These are phyloP conservation scores for Arge pagana DNA, from an alignment of 2,888 invertebrate species.

Conservation along the genomic window DNA sequence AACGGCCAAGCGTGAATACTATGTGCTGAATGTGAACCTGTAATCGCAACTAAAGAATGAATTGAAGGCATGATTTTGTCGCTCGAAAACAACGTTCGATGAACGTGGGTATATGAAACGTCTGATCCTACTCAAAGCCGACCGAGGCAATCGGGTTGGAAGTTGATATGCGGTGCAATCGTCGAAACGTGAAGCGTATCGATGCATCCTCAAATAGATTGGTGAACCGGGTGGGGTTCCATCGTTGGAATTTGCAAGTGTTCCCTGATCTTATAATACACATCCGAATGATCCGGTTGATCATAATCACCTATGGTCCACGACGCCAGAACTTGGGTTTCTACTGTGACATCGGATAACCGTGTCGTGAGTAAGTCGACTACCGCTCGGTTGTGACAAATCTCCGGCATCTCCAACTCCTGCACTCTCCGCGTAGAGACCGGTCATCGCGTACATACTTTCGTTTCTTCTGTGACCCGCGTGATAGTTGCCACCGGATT, in stretches of 20 bases:
- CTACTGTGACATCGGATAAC: slow-evolving; percentile 79
- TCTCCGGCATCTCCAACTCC: slow-evolving; percentile 60
- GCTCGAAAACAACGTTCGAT: too few relatives aligned
- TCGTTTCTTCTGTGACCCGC: slow-evolving; percentile 74
- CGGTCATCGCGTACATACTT: slow-evolving; percentile 89
- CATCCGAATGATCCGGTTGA: not conserved
- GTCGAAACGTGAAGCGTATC: too few relatives aligned
- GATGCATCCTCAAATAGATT: too few relatives aligned
- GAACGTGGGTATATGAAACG: too few relatives aligned
- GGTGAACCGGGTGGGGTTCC: too few relatives aligned
- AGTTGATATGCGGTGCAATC: too few relatives aligned
- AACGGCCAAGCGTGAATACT: slow-evolving; percentile 34
- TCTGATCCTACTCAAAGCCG: too few relatives aligned
- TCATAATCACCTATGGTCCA: slow-evolving; percentile 64
- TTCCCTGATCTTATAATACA: too few relatives aligned
- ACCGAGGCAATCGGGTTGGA: too few relatives aligned
- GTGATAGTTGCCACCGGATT: slow-evolving; percentile 54
- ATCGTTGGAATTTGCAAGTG: too few relatives aligned
- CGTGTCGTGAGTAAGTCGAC: slow-evolving; percentile 54
- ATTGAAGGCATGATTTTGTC: too few relatives aligned
- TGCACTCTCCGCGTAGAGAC: slow-evolving; percentile 76
- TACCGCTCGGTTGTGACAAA: slow-evolving; percentile 50
- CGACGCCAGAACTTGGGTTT: slow-evolving; percentile 76
- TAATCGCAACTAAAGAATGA: too few relatives aligned
- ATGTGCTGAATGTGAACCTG: slow-evolving; percentile 6